Conservation (phyloP, 2,888 invertebrate species). For the Litoditis marina region DNA sequence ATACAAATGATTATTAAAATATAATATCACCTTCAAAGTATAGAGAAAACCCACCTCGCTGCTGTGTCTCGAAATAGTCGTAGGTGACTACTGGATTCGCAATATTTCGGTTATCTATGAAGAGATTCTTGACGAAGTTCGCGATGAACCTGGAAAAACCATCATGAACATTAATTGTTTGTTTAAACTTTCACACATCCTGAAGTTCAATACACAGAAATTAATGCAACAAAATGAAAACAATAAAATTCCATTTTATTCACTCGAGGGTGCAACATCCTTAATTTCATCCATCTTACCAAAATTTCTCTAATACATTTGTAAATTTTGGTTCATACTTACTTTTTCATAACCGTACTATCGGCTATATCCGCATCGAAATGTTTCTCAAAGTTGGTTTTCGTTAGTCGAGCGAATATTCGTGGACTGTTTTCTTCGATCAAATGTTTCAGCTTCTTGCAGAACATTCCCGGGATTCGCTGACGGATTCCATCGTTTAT, state of each 20-base stretch:
- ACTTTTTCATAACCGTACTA: slow-evolving; percentile 14
- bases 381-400: slow-evolving; percentile 47
- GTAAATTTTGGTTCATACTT: background rate
- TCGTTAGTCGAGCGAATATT: slow-evolving; percentile 47
- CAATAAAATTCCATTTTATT: too few relatives aligned
- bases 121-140: slow-evolving; percentile 49
- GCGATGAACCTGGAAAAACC: slow-evolving; percentile 50
- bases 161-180: background rate
- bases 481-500: slow-evolving; percentile 57
- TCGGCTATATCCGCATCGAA: slow-evolving; percentile 27
- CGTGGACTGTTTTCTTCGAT: slow-evolving; percentile 55
- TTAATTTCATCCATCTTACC: too few relatives aligned
- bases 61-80: slow-evolving; percentile 58
- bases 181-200: background rate
- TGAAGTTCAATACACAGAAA: too few relatives aligned
- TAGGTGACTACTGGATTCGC: slow-evolving; percentile 52
- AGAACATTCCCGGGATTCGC: slow-evolving; percentile 54
- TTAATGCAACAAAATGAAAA: too few relatives aligned
- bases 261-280: too few relatives aligned
- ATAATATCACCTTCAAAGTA: too few relatives aligned
- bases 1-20: too few relatives aligned
- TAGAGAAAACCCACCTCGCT: slow-evolving; percentile 41
- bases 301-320: background rate
- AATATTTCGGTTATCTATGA: slow-evolving; percentile 54
- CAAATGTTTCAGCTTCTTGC: slow-evolving; percentile 49